phyloP scores from a whole-genome alignment of 2,797 vertebrate species.

The Cossypha caffra region DNA sequence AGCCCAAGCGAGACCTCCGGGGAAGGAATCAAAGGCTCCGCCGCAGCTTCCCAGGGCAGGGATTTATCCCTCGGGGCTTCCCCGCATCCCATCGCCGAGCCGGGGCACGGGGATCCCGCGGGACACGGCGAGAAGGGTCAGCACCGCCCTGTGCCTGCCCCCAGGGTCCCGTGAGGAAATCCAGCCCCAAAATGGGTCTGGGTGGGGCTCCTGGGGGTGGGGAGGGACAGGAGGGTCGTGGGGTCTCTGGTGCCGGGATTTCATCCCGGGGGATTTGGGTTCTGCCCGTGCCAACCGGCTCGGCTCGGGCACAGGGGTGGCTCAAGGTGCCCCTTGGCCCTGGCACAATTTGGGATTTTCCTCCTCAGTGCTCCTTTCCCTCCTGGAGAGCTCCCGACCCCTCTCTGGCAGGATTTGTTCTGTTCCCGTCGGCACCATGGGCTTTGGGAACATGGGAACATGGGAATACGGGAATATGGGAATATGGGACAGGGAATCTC shows the following conservation, averaged over 20 bases:
- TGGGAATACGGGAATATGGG: not conserved
- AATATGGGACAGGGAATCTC: rapidly evolving
- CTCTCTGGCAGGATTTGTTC: rapidly evolving
- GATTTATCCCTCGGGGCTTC: rapidly evolving
- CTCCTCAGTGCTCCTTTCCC: not conserved
- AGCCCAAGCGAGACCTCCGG: not conserved
- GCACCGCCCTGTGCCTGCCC: rapidly evolving
- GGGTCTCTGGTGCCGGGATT: rapidly evolving
- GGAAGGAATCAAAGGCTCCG: not conserved
- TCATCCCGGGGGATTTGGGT: rapidly evolving
- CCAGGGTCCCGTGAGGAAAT: rapidly evolving
- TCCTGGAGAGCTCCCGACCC: not conserved
- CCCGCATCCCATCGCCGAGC: not conserved
- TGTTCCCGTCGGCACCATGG: rapidly evolving
- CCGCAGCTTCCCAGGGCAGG: not conserved
- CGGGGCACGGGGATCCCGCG: not conserved
- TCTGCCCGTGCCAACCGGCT: rapidly evolving
- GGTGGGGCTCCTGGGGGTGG: rapidly evolving
- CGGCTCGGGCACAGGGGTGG: rapidly evolving
- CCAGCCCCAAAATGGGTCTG: not conserved
- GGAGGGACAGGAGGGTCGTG: rapidly evolving
- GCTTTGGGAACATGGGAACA: rapidly evolving
- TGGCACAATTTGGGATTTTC: not conserved
- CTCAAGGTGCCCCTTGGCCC: not conserved
- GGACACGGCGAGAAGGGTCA: rapidly evolving